These are phyloP conservation scores for Mycteria americana DNA, from an alignment of 2,797 vertebrate genomes.

Conservation along the genomic window DNA sequence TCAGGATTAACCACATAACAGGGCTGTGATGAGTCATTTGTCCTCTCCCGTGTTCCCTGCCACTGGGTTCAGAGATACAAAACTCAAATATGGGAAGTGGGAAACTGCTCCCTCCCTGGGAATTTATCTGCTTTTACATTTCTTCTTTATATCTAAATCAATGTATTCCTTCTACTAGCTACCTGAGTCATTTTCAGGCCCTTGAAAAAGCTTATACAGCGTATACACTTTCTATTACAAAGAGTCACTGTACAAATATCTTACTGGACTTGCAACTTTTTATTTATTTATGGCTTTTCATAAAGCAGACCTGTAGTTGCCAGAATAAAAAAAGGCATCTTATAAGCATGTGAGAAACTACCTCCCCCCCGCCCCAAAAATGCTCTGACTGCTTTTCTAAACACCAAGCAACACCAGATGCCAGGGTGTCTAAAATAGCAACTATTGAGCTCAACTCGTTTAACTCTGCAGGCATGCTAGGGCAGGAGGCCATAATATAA, in stretches of 20 bases:
- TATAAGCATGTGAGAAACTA: neutral
- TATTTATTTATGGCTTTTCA: conserved; percentile 22
- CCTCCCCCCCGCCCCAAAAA: neutral
- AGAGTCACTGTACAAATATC: neutral
- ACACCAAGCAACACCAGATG: conserved; percentile 49
- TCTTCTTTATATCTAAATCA: neutral
- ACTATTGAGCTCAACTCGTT: conserved; percentile 39
- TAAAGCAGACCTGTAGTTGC: neutral
- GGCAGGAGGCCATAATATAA: neutral
- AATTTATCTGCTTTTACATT: neutral
- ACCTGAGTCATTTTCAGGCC: neutral
- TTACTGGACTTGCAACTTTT: neutral
- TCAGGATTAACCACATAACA: neutral
- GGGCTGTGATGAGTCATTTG: conserved; percentile 19
- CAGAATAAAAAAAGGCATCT: neutral
- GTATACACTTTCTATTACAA: neutral
- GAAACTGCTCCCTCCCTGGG: neutral
- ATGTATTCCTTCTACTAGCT: neutral
- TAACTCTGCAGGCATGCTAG: conserved; percentile 24
- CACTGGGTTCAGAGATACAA: neutral
- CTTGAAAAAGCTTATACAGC: neutral
- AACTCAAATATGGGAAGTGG: conserved; percentile 9
- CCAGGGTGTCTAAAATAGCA: conserved; percentile 65
- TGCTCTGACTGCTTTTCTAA: conserved; percentile 8
- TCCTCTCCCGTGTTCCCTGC: neutral